A percentile compares a stretch with the other conserved stretches of the same genome.
Evolutionary conservation across 2,113 vertebrate species (phyloP).

Genomic region (Muntiacus reevesi): DNA sequence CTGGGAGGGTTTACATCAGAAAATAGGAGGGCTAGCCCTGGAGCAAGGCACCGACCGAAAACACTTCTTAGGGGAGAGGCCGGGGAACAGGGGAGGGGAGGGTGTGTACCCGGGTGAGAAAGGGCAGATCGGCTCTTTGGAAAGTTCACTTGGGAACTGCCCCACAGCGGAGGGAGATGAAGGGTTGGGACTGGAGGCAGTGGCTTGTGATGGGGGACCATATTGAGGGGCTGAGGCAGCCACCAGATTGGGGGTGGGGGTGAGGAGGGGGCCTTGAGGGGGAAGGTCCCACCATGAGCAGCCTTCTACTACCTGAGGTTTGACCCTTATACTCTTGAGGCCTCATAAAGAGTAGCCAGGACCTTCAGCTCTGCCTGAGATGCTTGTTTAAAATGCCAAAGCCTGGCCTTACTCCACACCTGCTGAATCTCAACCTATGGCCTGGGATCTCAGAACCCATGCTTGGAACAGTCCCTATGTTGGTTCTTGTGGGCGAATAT

Average conservation of each 20-base stretch:
- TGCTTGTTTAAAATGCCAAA: background rate
- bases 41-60: background rate
- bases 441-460: background rate
- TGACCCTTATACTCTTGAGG: background rate
- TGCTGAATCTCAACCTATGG: background rate
- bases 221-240: background rate
- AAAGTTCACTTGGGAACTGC: background rate
- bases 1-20: background rate
- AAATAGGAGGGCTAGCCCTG: background rate
- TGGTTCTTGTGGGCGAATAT: background rate
- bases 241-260: background rate
- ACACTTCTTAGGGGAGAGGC: background rate
- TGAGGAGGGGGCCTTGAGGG: background rate
- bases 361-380: background rate
- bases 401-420: background rate
- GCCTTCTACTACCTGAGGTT: background rate
- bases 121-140: background rate
- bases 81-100: background rate
- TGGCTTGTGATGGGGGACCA: background rate
- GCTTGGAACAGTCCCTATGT: background rate
- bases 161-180: background rate
- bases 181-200: background rate
- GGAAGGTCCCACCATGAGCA: background rate
- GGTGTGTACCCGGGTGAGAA: background rate
- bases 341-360: background rate